Evolutionary conservation across 2,888 invertebrate genomes (phyloP).

Genomic region (Tenthredo distinguenda): DNA sequence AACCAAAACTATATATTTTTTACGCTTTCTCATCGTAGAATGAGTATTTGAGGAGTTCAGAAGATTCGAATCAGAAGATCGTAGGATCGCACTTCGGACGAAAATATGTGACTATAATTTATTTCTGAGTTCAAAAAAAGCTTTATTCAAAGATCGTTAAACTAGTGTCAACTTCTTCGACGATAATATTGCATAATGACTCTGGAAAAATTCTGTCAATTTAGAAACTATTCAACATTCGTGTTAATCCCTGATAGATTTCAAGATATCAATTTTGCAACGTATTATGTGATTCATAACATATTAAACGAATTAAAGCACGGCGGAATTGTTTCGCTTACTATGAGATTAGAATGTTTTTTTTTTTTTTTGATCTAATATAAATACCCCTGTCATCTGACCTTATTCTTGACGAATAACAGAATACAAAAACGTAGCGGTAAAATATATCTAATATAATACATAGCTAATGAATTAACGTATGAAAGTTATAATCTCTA

Average conservation of each 20-base stretch:
- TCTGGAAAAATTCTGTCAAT: neutral
- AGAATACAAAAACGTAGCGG: neutral
- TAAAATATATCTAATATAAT: neutral
- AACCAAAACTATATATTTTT: neutral
- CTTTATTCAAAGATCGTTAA: too few relatives aligned
- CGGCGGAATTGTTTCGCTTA: neutral
- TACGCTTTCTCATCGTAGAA: neutral
- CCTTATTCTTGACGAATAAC: neutral
- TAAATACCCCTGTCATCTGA: neutral
- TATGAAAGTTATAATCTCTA: neutral
- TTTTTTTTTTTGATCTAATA: neutral
- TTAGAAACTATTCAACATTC: neutral
- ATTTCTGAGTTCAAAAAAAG: neutral
- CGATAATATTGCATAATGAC: too few relatives aligned
- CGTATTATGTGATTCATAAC: neutral
- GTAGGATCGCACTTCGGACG: neutral
- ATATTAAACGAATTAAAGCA: neutral
- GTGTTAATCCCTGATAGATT: too few relatives aligned
- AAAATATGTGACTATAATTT: neutral
- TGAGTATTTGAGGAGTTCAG: neutral
- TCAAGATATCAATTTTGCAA: neutral
- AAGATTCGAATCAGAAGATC: neutral
- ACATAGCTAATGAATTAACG: neutral
- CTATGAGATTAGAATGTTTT: neutral
- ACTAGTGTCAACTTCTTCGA: too few relatives aligned